Conservation (phyloP, 2,888 invertebrate genomes). For the Tiphia femorata region DNA sequence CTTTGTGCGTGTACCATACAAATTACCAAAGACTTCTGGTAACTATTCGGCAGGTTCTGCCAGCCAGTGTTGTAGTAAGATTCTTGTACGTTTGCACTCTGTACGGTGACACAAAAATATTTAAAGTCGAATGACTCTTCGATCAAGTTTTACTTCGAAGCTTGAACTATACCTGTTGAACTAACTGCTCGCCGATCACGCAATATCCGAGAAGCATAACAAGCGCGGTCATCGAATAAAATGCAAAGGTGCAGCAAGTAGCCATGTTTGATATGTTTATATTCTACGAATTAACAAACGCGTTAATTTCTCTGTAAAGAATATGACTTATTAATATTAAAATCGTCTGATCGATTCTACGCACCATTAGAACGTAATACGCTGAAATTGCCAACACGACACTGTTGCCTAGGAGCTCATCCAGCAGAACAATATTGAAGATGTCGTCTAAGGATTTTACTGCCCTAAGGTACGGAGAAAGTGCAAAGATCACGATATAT, state of each 20-base stretch:
- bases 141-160: not conserved
- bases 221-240: not conserved
- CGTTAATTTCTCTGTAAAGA: not conserved
- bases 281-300: not conserved
- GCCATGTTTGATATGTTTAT: not conserved
- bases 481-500: not conserved
- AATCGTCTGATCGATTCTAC: too few relatives aligned
- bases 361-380: slow-evolving; percentile 39
- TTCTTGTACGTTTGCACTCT: slow-evolving; percentile 6
- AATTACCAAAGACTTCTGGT: not conserved
- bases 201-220: not conserved
- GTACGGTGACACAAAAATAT: not conserved
- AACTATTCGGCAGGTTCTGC: not conserved
- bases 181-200: not conserved
- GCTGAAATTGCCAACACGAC: slow-evolving; percentile 40
- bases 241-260: not conserved
- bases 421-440: slow-evolving; percentile 41
- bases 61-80: slow-evolving; percentile 10
- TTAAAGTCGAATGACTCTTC: too few relatives aligned
- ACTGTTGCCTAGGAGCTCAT: slow-evolving; percentile 42
- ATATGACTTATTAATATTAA: too few relatives aligned
- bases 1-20: not conserved
- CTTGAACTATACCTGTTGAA: not conserved
- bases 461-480: slow-evolving; percentile 32
- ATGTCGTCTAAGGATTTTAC: slow-evolving; percentile 38